Evolutionary conservation across 2,888 invertebrate species (phyloP), one percentile per base, ranked within the genome.

Genomic region (Frankliniella intonsa): DNA sequence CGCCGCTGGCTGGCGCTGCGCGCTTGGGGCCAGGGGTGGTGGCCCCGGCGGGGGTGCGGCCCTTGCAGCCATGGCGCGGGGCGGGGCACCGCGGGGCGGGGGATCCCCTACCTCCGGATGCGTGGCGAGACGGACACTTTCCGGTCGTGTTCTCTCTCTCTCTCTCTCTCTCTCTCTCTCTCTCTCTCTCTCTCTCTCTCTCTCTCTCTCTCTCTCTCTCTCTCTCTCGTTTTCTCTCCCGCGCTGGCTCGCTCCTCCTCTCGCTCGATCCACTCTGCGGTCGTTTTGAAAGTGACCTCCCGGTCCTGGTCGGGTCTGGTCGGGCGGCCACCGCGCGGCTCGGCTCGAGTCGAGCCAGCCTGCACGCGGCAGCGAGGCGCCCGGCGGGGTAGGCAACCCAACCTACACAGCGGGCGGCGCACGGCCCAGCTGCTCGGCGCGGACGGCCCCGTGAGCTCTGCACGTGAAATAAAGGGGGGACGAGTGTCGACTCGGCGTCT

Each of bases 251-350:
- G 2, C 38, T 38, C 38, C 5, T 0, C 7, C 62, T 17, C 62
- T 62, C 62, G 19, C 62, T 17, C 62, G 19, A 62, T n/a, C 17
- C 62, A 62, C 62, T 62, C 62, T 76, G 69, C 69, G 69, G 69
- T 76, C 69, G 69, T 76, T 76, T 76, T 76, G 69, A 76, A 76
- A 76, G 69, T 76, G 69, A 76, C 69, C 69, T 12, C 69, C 22
- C 69, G 22, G 7, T 22, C 69, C 55, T 51, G 51, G n/a, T n/a
- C n/a, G 3, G 38, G 38, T 38, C 38, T 38, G 38, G 2, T 5
- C 38, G 38, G 38, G 3, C 38, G 38, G 38, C n/a, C n/a, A n/a
- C n/a, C n/a, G n/a, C n/a, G n/a, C n/a, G n/a, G n/a, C n/a, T n/a
- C n/a, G n/a, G n/a, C n/a, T n/a, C n/a, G n/a, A n/a, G n/a, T n/a